These are phyloP conservation scores for Etia nguti DNA, from an alignment of 2,113 vertebrate genomes.

Conservation along the genomic window DNA sequence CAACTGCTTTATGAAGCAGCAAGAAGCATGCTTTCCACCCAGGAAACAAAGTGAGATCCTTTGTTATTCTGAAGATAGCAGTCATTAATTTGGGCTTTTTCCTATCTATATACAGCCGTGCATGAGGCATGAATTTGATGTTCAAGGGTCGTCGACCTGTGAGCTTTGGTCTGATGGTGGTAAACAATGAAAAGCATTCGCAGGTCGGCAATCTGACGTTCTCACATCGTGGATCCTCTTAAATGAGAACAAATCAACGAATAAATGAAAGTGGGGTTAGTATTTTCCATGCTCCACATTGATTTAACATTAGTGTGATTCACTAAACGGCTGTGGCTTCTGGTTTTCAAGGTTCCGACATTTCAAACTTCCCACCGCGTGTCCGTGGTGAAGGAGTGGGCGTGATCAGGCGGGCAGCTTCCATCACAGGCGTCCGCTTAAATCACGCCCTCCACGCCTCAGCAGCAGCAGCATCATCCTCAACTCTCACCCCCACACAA, in stretches of 20 bases:
- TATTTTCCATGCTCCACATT: fast-evolving
- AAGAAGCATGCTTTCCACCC: not conserved
- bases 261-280: not conserved
- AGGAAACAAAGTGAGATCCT: not conserved
- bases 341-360: not conserved
- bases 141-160: fast-evolving
- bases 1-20: not conserved
- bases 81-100: not conserved
- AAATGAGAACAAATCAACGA: not conserved
- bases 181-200: not conserved
- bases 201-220: not conserved
- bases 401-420: not conserved
- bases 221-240: not conserved
- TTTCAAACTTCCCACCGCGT: not conserved
- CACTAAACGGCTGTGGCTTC: not conserved
- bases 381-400: not conserved
- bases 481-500: not conserved
- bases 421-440: not conserved
- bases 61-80: not conserved
- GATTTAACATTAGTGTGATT: not conserved
- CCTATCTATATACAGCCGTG: not conserved
- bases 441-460: not conserved
- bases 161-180: not conserved
- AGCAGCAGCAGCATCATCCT: not conserved
- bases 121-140: not conserved